Conservation (phyloP, 2,113 vertebrate species). For the Scomber colias region DNA sequence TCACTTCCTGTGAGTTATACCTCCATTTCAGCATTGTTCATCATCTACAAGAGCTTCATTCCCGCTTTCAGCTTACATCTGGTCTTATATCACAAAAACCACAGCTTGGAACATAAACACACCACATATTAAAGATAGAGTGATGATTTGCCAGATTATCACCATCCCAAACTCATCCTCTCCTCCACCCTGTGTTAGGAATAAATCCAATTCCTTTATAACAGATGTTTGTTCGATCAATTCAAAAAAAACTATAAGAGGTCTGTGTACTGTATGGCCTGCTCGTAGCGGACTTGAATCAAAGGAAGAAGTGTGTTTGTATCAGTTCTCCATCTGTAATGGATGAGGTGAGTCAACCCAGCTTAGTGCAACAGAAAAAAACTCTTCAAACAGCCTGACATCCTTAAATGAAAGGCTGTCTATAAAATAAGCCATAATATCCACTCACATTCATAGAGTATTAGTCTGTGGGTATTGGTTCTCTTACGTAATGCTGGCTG, state of each 20-base stretch:
- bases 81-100: not conserved
- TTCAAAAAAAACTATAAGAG: not conserved
- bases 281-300: not conserved
- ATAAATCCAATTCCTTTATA: not conserved
- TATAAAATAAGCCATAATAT: constrained; percentile 28
- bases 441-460: not conserved
- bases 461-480: constrained; percentile 23
- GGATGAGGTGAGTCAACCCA: constrained; percentile 17
- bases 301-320: constrained; percentile 18
- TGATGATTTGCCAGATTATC: not conserved
- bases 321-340: constrained; percentile 19
- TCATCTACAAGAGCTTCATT: too few species aligned
- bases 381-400: constrained; percentile 9
- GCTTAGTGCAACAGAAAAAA: constrained; percentile 1
- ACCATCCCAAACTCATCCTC: not conserved
- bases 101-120: not conserved
- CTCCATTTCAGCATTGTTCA: too few species aligned
- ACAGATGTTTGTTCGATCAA: not conserved
- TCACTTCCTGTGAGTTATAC: too few species aligned
- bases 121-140: not conserved
- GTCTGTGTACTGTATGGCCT: not conserved
- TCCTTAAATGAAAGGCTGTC: constrained; percentile 38
- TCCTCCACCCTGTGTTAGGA: not conserved
- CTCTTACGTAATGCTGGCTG: constrained; percentile 31
- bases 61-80: not conserved